Evolutionary conservation across 2,888 invertebrate genomes (phyloP), one percentile per base, ranked within the genome.

Genomic region (Dromius quadrimaculatus): DNA sequence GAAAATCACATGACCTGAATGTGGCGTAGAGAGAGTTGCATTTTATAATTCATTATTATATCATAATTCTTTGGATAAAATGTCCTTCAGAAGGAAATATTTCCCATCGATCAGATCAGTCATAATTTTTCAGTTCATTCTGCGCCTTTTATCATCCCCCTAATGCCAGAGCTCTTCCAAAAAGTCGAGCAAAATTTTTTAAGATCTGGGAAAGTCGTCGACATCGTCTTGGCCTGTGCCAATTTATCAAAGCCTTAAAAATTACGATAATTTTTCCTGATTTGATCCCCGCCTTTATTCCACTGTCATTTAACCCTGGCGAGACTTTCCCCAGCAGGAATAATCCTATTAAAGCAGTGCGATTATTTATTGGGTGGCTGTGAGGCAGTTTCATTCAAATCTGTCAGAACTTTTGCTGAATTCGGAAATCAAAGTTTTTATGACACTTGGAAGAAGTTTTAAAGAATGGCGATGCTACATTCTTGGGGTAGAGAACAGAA

Each of bases 371-470:
- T 47, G 65, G 43, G 34, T 11, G 64, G 32, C 47, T 47, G 65
- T 28, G 34, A n/a, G 64, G 32, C 47, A 32, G 41, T 62, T 62
- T 62, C 41, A 62, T 62, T 62, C 41, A 62, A 62, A 62, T 62
- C 62, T 50, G 64, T 64, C 64, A 64, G 47, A 47, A 64, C 20
- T 47, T 64, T 36, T 19, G 47, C 64, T 34, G 50, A 64, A 64
- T 64, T 64, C 64, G 47, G 64, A 64, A 64, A 64, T 64, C 64
- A 64, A 64, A 64, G 64, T 64, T 64, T 64, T 64, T 64, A 64
- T 64, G 64, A 64, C 64, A 64, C 64, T 47, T 47, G 45, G 13
- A n/a, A 32, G 36, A 47, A 20, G 34, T 59, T 59, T 59, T 57
- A 57, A 59, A 59, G 36, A 36, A 59, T 36, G 36, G 5, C 5